Base-by-base conservation (phyloP, 2,797 vertebrate species). In the Esox lucius region DNA sequence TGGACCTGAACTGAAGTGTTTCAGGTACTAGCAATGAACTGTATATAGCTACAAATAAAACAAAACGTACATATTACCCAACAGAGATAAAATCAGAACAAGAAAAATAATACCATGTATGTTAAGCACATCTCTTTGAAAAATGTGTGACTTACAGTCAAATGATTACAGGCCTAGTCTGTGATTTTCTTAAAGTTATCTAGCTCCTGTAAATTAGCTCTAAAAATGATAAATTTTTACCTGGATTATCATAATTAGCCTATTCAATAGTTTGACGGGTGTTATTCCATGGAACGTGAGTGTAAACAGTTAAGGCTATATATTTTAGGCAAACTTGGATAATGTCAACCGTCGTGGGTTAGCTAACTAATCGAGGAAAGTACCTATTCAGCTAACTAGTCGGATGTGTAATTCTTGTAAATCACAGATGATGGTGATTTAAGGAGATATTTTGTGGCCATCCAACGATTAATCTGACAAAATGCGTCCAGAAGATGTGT, bases 341-440 rank as follows among this genome's bases (percentile, higher is more conserved):
- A 62, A 15, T 11, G 59, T 62, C 62, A 3, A 7, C 35, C 35
- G 7, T 39, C 7, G 35, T 39, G 35, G 7, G 35, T 3, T 7
- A 62, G 22, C 59, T 24, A 62, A 22, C 11, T 62, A 62, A 59
- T 28, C 8, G 13, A 28, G 59, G n/a, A 24, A 19, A 5, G 9
- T 62, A 12, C 59, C 12, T 79, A 75, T 73, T 68, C 69, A 79
- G 51, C 71, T 39, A 39, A 39, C 35, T 39, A 39, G 35, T 6
- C 51, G 17, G 16, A 5, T n/a, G 17, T 53, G 51, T 39, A 3
- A 3, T 39, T 35, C 35, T 39, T 39, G 35, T 39, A 3, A 39
- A 7, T 39, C 35, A 39, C 35, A 39, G 35, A n/a, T n/a, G n/a
- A n/a, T n/a, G n/a, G 35, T 39, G 35, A 3, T 39, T 39, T 39